Base-by-base conservation (phyloP, 2,113 vertebrate genomes). In the Bujurquina vittata region DNA sequence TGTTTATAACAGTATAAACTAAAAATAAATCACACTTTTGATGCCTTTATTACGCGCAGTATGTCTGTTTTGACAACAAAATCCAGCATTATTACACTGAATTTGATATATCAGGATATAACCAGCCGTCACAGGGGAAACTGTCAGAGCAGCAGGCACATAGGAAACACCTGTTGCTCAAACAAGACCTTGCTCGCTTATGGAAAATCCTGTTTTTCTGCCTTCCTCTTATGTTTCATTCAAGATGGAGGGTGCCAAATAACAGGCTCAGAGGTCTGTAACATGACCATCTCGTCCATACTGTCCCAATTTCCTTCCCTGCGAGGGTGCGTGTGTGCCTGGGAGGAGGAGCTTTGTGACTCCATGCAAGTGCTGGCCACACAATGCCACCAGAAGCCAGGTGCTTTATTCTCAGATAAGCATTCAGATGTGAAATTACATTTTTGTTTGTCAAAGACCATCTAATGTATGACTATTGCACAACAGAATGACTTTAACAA, bases 171-270 rank as follows among this genome's bases (percentile, higher is more conserved):
- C 83, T 87, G 77, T 61, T 86, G 69, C 22, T 67, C 77, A 84
- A 86, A 84, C 43, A 77, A 84, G 20, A 26, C 56, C 54, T 61
- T 29, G 8, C 10, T 67, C 4, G 2, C 61, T 80, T 15, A 80
- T 75, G 62, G 83, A 81, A 92, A 93, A 92, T 83, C 85, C 83
- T 78, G 83, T 88, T 91, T 87, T 80, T 89, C 75, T 90, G 5
- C 86, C 61, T 85, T 79, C 35, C 67, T 63, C 33, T 60, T 81
- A 82, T 92, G 59, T 91, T 83, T 91, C 74, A 77, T 89, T 94
- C 75, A 91, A 97, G 97, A 93, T 92, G 94, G 95, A 77, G 83
- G 85, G 81, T 97, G 97, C 89, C 94, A 95, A 86, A 93, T 95
- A 85, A 96, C 93, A 87, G 95, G 95, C 56, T 74, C 88, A 59